Base-by-base conservation (phyloP, 2,113 vertebrate genomes). In the Dinomys branickii region DNA sequence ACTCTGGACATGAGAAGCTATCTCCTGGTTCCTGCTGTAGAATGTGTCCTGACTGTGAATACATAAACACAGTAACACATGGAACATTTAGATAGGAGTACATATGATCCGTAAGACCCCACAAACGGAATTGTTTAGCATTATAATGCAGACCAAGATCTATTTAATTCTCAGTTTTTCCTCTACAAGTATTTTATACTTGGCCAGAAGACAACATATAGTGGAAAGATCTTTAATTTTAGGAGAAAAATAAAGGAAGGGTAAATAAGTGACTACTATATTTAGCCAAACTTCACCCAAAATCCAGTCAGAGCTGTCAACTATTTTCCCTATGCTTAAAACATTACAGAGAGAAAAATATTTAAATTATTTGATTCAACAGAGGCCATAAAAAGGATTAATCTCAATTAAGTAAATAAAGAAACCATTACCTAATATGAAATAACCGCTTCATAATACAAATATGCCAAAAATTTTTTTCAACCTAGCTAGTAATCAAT, bases 331-430 rank as follows among this genome's bases (percentile, higher is more conserved):
- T 10, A 14, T 13, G 52, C 26, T 87, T 50, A 96, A 83, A 96
- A 44, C 17, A 65, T 30, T 85, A 73, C 20, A n/a, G 30, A 52
- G 47, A 87, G 81, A 67, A 75, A 94, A 90, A 67, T n/a, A 8
- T 12, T 38, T 22, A 56, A 56, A 47, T 33, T 52, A 35, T 24
- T 26, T 65, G 56, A 59, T 65, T 35, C 58, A 59, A 71, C 2
- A 65, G 9, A 91, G 54, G 54, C 13, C 82, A 69, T 35, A 54
- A 22, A 82, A 78, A n/a, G 56, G 41, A 44, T 65, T 63, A 38
- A 54, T 28, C 56, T 30, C 22, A 7, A 92, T 14, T 61, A 38
- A 87, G 35, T 71, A 73, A 73, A 73, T 41, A 44, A 52, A 65
- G 47, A 50, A 69, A 38, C 47, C 41, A 41, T 3, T 13, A 35